Conservation (phyloP, 2,888 invertebrate genomes). For the Papilio gigon region DNA sequence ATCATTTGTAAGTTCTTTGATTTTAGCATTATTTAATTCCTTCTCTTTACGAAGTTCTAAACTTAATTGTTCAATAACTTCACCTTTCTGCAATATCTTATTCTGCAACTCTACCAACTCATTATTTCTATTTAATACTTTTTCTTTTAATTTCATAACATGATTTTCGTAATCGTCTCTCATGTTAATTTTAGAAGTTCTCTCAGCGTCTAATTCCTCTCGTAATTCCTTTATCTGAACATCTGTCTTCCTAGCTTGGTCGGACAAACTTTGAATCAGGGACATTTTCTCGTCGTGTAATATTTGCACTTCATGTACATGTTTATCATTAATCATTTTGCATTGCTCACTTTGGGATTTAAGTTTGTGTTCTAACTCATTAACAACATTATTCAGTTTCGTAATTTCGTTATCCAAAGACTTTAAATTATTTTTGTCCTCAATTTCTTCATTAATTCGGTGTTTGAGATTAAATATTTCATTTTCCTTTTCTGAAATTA, state of each 20-base stretch:
- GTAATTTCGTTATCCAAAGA: constrained; percentile 60
- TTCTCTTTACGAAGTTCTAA: constrained; percentile 62
- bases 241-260: constrained; percentile 64
- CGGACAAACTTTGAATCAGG: constrained; percentile 63
- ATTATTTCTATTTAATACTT: constrained; percentile 70
- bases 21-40: constrained; percentile 53
- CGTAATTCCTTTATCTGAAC: constrained; percentile 59
- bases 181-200: constrained; percentile 58
- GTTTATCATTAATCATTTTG: constrained; percentile 58
- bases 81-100: constrained; percentile 64
- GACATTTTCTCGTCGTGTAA: constrained; percentile 71
- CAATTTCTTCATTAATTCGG: constrained; percentile 68
- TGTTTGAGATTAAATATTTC: constrained; percentile 66
- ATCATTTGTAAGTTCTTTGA: constrained; percentile 57
- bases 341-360: constrained; percentile 61
- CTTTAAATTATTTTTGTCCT: constrained; percentile 63
- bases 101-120: constrained; percentile 73
- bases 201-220: constrained; percentile 62
- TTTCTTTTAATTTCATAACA: constrained; percentile 71
- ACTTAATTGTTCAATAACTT: constrained; percentile 64
- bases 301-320: constrained; percentile 65
- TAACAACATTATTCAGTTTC: constrained; percentile 67
- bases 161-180: constrained; percentile 67
- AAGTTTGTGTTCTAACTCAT: constrained; percentile 67
- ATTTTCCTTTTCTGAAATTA: constrained; percentile 61